Base-by-base conservation (phyloP, 1,140 invertebrate species). In the Panagrolaimus sp. region DNA sequence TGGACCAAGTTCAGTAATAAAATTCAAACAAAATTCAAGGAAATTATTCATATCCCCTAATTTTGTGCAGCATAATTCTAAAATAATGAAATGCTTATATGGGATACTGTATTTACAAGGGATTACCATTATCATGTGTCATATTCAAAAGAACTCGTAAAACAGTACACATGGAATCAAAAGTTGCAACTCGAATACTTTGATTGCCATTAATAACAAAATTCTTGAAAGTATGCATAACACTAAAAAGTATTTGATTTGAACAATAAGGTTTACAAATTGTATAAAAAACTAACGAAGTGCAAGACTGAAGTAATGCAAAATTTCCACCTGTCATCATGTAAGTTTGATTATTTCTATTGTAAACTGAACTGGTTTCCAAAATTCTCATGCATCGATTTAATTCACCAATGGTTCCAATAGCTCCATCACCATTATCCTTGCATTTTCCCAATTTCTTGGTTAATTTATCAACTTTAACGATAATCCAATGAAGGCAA, bases 21-120 rank as follows among this genome's bases (percentile, higher is more conserved):
- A 38, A 5, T 14, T 15, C 8, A 66, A 26, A 45, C 28, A 43
- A 8, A 66, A 48, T 63, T 47, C 55, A 8, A 24, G 55, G 44
- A 68, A 68, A 48, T 44, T 43, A 32, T 44, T 52, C 52, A 58
- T 58, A 28, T 58, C 52, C 12, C 52, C 52, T 8, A 58, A 28
- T 58, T 58, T 58, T 21, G 52, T 58, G n/a, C 52, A 58, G 2
- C 52, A 21, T 21, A 58, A 28, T 28, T 58, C 32, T 38, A 7
- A 38, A 38, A 38, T 38, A 38, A 38, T n/a, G n/a, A n/a, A n/a
- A n/a, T 4, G 7, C 32, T 4, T 38, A 4, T 38, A 38, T 38
- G 2, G 32, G 2, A 38, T 38, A 38, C 2, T 7, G 32, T 38
- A 38, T 2, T 38, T 38, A 4, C 7, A 38, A 38, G 7, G 32